A percentile compares a stretch with the other conserved stretches of the same genome.
Evolutionary conservation across 2,888 invertebrate genomes (phyloP).

Genomic region (Nomada goodeniana): DNA sequence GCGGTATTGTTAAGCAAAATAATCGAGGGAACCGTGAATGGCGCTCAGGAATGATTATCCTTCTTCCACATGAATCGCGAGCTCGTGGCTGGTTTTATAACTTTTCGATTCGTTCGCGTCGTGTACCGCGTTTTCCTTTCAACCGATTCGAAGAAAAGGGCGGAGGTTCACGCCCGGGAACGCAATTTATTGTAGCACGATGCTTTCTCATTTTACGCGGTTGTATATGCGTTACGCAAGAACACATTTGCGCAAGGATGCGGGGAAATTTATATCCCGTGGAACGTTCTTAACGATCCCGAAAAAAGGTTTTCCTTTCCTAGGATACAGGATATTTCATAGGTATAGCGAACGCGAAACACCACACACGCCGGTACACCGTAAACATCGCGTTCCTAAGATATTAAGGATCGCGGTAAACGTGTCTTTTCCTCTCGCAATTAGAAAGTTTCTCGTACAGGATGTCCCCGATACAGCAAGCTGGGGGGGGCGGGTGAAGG

Average conservation of each 20-base stretch:
- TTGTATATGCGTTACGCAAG: conserved; percentile 2
- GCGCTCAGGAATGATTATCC: not conserved
- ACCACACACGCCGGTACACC: too few relatives aligned
- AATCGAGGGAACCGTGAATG: not conserved
- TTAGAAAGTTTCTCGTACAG: not conserved
- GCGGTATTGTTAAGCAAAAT: conserved; percentile 5
- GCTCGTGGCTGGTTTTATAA: not conserved
- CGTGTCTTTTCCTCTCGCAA: too few relatives aligned
- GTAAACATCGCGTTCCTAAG: too few relatives aligned
- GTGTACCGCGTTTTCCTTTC: not conserved
- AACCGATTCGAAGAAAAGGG: not conserved
- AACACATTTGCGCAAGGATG: conserved; percentile 6
- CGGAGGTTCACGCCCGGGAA: conserved; percentile 10
- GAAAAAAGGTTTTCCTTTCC: too few relatives aligned
- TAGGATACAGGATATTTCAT: too few relatives aligned
- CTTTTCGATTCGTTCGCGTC: conserved; percentile 28
- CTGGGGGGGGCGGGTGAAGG: not conserved
- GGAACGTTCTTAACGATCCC: conserved; percentile 4
- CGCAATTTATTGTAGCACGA: conserved; percentile 17
- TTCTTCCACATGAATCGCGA: not conserved
- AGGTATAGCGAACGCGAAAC: too few relatives aligned
- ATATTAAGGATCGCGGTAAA: too few relatives aligned
- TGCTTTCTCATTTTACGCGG: conserved; percentile 15
- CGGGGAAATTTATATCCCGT: conserved; percentile 7
- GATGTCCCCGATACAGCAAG: not conserved